Evolutionary conservation across 2,888 invertebrate genomes (phyloP), one percentile per base, ranked within the genome.

Genomic region (Helobdella robusta): DNA sequence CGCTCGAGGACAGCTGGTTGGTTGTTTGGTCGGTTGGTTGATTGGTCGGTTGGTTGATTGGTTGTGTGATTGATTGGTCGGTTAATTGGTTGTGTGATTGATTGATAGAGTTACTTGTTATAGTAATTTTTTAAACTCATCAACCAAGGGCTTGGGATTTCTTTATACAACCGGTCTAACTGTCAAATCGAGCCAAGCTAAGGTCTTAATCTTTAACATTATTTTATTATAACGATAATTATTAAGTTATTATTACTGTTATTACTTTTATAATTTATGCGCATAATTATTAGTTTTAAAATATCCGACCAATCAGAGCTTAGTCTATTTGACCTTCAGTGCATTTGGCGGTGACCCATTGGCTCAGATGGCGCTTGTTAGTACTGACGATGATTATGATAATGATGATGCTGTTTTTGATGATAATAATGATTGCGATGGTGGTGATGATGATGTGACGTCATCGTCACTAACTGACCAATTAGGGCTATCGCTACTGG

Each of bases 311-410:
- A 20, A 4, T 63, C 74, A 79, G 74, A 81, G 95, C 0, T 80
- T 98, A 23, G 84, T 97, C 0, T 91, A 97, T 81, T 92, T 93
- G 77, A 90, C 89, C 0, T 84, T 94, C 75, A 90, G 89, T 3
- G 91, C 97, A 0, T 79, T 92, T 0, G 94, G 91, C 0, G 93
- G 91, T 66, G 89, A 92, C 76, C 86, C 89, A 25, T 87, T 88
- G 82, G 94, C 95, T 0, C 93, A 93, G 82, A 97, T 98, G 95
- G 89, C 91, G 25, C 81, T 98, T 66, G 82, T 82, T 72, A 72
- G 78, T 71, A 23, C 0, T 59, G 36, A 64, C 58, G 8, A 18
- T 15, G 56, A 56, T 56, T 8, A 56, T 52, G 52, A 52, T 52
- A 23, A 18, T 59, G 20, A 60, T n/a, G 44, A n/a, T 52, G 52